Evolutionary conservation across 2,888 invertebrate species (phyloP).

Genomic region (Hyppa rectilinea): DNA sequence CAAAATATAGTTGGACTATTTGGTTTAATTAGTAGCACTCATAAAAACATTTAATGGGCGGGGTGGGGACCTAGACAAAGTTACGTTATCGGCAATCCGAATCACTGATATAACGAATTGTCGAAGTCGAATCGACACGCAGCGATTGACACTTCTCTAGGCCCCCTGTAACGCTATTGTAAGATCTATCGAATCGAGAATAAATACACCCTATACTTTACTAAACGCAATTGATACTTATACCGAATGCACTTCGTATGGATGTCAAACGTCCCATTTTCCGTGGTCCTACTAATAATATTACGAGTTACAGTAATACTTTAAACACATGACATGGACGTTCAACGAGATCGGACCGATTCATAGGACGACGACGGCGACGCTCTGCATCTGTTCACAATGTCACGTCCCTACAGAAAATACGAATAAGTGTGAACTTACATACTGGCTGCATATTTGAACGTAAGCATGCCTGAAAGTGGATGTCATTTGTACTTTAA

Average conservation of each 20-base stretch:
- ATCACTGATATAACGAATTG: too few species aligned
- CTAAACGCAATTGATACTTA: neutral
- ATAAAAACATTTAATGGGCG: neutral
- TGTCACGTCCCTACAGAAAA: constrained; percentile 42
- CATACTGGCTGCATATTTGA: constrained; percentile 48
- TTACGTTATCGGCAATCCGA: too few species aligned
- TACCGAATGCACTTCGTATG: neutral
- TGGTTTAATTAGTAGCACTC: neutral
- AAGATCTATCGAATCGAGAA: neutral
- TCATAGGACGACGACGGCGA: constrained; percentile 14
- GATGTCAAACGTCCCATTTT: neutral
- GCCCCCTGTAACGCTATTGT: neutral
- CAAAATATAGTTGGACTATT: neutral
- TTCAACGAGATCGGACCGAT: constrained; percentile 38
- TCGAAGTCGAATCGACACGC: too few species aligned
- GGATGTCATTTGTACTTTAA: constrained; percentile 18
- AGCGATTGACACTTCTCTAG: too few species aligned
- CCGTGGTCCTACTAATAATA: neutral
- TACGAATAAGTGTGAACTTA: constrained; percentile 50
- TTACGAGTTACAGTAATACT: constrained; percentile 19
- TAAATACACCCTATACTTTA: neutral
- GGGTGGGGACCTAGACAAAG: too few species aligned
- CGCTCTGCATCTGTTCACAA: constrained; percentile 13
- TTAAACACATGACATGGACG: neutral
- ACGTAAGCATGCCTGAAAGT: constrained; percentile 25